Evolutionary conservation across 2,113 vertebrate genomes (phyloP).

Genomic region (Psephotus haematonotus): DNA sequence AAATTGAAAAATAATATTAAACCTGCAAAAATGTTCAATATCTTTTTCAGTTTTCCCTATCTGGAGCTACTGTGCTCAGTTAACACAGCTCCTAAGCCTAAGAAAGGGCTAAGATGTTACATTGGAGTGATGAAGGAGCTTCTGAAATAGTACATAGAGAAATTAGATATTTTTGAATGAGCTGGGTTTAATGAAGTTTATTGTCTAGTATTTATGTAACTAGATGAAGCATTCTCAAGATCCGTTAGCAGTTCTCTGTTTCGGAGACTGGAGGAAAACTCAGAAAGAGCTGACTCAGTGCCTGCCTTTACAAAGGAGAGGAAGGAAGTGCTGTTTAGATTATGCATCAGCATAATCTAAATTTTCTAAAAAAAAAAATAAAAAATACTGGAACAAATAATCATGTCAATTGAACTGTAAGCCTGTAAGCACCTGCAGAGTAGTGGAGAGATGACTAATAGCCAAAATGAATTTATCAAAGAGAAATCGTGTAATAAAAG

Average conservation of each 20-base stretch:
- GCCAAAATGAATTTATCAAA: not conserved
- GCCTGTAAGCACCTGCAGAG: not conserved
- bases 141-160: not conserved
- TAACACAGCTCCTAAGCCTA: not conserved
- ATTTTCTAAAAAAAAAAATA: not conserved
- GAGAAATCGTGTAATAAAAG: not conserved
- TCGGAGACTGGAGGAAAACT: not conserved
- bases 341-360: not conserved
- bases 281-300: not conserved
- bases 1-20: not conserved
- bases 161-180: not conserved
- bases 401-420: not conserved
- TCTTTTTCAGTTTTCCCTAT: not conserved
- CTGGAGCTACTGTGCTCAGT: not conserved
- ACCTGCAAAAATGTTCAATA: not conserved
- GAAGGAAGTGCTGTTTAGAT: not conserved
- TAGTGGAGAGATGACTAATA: not conserved
- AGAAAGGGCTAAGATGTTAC: not conserved
- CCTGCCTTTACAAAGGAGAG: not conserved
- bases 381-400: conserved; percentile 3
- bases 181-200: not conserved
- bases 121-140: not conserved
- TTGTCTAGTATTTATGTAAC: not conserved
- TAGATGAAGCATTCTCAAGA: not conserved
- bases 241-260: not conserved